Base-by-base conservation (phyloP, 2,113 vertebrate species). In the Esox niger region DNA sequence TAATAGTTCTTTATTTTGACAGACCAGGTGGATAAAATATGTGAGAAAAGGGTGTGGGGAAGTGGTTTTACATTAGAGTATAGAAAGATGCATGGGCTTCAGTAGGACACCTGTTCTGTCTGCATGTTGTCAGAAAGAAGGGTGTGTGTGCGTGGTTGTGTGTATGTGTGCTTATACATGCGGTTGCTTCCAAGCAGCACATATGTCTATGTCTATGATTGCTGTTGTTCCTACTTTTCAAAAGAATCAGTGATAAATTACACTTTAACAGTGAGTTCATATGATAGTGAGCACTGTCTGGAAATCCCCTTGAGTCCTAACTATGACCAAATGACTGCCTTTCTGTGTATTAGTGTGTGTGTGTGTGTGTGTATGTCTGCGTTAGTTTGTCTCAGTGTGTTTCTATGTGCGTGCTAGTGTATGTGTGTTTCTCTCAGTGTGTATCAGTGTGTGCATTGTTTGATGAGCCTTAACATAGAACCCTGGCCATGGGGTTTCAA, bases 281-380 rank as follows among this genome's bases (percentile, higher is more conserved):
- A n/a, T n/a, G n/a, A n/a, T n/a, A n/a, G 83, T 86, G 82, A 66
- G 74, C 66, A 68, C 68, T 73, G 84, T 27, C 73, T 87, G 88
- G 88, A 89, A 89, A 78, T 87, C 81, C 86, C 88, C 85, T 80
- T 80, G 69, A 68, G 2, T 79, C 69, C 68, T 85, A 87, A 87
- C 80, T 76, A 77, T 23, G 76, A 79, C 84, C 86, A 85, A 87
- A 88, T 85, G 83, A 47, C 68, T 77, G 86, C 80, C 79, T 82
- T 31, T 89, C 82, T 84, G 79, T 82, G 77, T 70, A 64, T 65
- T 49, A 31, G 68, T 76, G 80, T 77, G 74, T 57, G 23, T 29
- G 27, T 26, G n/a, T 25, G 10, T 38, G 27, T 26, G n/a, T 25
- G 10, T 38, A 88, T 85, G 83, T 47, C 68, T 77, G 86, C 80